Evolutionary conservation across 1,140 invertebrate species (phyloP), one percentile per base, ranked within the genome.

Genomic region (Drosophila watanabei): DNA sequence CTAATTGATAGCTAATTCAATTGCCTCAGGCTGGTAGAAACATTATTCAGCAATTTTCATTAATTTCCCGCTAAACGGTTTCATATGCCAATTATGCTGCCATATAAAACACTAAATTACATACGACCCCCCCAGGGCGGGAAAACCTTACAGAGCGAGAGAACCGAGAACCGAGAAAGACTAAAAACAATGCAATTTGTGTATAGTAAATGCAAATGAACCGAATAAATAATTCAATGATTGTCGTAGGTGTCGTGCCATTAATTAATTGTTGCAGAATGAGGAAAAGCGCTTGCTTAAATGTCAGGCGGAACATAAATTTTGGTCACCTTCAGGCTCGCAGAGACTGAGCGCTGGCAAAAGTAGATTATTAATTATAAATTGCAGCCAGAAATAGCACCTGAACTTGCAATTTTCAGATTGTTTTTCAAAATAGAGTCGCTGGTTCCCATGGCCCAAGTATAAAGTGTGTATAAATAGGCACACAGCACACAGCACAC

Each of bases 251-350:
- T 89, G 85, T 73, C 70, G 80, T 52, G 77, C 33, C 51, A 73
- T 89, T 89, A 85, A 89, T 89, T 90, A 89, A 89, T 89, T 63
- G 73, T 68, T 69, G 37, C 79, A 63, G 64, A 41, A 33, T 30
- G n/a, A 52, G 32, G 37, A n/a, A 59, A 45, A 59, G 35, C 37
- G 39, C n/a, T 24, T 24, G 32, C 63, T 71, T 56, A 66, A 89
- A 89, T 89, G 86, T 61, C 86, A 90, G 59, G 65, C 70, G 79
- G 61, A 86, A 86, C 79, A 90, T 90, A 80, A 82, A 90, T 90
- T 90, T 71, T 48, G 71, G 32, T 85, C 75, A 76, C 58, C 79
- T 58, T 79, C 51, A 60, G 52, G 78, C 9, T 1, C 28, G n/a
- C n/a, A n/a, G 37, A 49, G 41, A 71, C 49, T 52, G 64, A 45